phyloP scores from a whole-genome alignment of 2,888 invertebrate genomes.

The Allolobophora icterica region DNA sequence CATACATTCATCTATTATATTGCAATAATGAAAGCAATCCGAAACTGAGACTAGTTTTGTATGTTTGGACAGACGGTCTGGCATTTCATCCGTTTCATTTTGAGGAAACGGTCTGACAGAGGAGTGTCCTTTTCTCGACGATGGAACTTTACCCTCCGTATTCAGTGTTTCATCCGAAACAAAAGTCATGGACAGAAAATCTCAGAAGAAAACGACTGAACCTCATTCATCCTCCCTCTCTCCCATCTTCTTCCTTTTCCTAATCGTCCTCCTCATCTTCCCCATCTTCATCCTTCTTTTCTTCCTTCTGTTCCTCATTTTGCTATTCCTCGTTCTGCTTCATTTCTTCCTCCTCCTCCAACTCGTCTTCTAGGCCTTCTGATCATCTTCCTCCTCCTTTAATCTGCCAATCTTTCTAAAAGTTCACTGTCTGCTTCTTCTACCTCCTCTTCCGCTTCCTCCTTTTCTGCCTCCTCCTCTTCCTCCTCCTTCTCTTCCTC shows the following conservation, averaged over 20 bases:
- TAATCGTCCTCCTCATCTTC: neutral
- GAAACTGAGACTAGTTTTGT: neutral
- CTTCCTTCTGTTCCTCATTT: neutral
- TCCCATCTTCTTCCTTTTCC: neutral
- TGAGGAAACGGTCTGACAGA: neutral
- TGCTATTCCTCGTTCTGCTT: neutral
- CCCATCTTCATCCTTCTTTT: too few species aligned
- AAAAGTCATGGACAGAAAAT: neutral
- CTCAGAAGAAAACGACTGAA: neutral
- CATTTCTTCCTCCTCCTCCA: neutral
- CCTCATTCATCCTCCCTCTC: neutral
- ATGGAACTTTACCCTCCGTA: neutral
- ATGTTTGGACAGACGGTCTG: neutral
- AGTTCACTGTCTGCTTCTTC: constrained; percentile 41
- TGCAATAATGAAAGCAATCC: too few species aligned
- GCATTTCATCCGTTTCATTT: neutral
- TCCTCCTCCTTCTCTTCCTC: constrained; percentile 42
- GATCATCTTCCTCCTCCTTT: neutral
- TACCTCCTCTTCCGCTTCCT: constrained; percentile 42
- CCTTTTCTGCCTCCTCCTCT: neutral
- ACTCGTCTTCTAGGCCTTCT: neutral
- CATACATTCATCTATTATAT: neutral
- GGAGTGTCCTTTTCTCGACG: neutral
- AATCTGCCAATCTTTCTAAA: constrained; percentile 20
- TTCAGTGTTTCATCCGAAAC: neutral